These are phyloP conservation scores for Porites lobata DNA, from an alignment of 92 coral and sea anemone species.

Conservation along the genomic window DNA sequence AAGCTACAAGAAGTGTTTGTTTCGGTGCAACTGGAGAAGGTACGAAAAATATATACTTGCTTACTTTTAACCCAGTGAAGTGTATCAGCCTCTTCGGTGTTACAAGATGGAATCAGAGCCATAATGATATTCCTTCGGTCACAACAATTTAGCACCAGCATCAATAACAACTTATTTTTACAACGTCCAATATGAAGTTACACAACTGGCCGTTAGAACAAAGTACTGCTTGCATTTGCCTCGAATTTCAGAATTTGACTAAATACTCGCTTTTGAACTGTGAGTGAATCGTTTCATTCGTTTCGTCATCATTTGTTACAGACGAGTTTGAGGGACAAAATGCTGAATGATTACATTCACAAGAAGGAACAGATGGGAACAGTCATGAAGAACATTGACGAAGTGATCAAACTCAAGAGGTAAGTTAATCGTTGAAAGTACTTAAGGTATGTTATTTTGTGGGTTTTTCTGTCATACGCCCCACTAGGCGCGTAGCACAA, in stretches of 20 bases:
- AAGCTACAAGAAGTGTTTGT: conserved; percentile 91
- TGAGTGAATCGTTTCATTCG: neutral
- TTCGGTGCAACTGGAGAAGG: conserved; percentile 97
- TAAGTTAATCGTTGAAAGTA: neutral
- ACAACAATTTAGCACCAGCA: too few relatives aligned
- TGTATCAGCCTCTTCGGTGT: too few relatives aligned
- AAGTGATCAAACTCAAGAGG: conserved; percentile 93
- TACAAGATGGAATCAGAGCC: too few relatives aligned
- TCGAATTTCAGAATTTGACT: too few relatives aligned
- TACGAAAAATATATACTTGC: neutral
- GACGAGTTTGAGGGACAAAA: conserved; percentile 92
- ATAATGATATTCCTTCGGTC: too few relatives aligned
- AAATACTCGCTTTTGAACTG: too few relatives aligned
- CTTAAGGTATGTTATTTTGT: neutral
- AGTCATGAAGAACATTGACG: conserved; percentile 92
- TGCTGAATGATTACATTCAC: conserved; percentile 93
- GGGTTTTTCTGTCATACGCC: neutral
- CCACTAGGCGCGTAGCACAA: too few relatives aligned
- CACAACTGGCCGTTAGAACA: too few relatives aligned
- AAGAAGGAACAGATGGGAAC: conserved; percentile 93
- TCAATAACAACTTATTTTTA: too few relatives aligned
- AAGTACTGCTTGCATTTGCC: too few relatives aligned
- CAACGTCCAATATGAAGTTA: too few relatives aligned
- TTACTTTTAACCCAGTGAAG: too few relatives aligned
- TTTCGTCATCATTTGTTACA: conserved; percentile 1